phyloP scores from a whole-genome alignment of 2,888 invertebrate species.

The Branchipolynoe longqiensis region DNA sequence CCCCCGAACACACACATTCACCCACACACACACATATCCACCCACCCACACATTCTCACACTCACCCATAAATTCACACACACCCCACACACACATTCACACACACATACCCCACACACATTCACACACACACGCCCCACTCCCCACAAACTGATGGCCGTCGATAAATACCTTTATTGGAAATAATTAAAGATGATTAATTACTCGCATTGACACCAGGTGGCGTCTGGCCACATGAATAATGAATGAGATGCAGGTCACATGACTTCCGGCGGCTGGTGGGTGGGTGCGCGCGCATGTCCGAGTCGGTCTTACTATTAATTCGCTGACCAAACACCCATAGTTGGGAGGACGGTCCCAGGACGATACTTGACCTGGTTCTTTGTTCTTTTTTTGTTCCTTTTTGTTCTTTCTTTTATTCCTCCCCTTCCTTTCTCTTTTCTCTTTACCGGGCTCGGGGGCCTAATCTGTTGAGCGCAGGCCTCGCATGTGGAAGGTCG shows the following conservation, averaged over 20 bases:
- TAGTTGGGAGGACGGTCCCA: too few relatives aligned
- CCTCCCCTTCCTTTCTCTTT: too few relatives aligned
- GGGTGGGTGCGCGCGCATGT: slow-evolving; percentile 19
- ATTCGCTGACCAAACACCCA: too few relatives aligned
- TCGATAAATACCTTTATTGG: slow-evolving; percentile 23
- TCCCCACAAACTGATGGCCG: neutral
- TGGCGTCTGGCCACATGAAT: slow-evolving; percentile 27
- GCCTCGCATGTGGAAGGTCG: too few relatives aligned
- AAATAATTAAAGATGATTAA: slow-evolving; percentile 57
- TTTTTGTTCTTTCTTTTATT: too few relatives aligned
- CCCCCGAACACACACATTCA: neutral
- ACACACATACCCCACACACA: too few relatives aligned
- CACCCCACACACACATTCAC: neutral
- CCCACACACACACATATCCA: neutral
- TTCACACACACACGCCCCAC: neutral
- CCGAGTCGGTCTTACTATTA: too few relatives aligned
- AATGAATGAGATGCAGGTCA: slow-evolving; percentile 32
- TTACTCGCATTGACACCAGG: slow-evolving; percentile 24
- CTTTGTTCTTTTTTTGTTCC: too few relatives aligned
- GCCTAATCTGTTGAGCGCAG: too few relatives aligned
- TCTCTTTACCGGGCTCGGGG: too few relatives aligned
- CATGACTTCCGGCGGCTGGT: slow-evolving; percentile 27
- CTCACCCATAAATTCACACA: neutral
- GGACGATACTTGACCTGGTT: too few relatives aligned
- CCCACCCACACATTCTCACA: neutral